These are phyloP conservation scores for Thamnophis sirtalis DNA, from an alignment of 2,113 vertebrate genomes.

Conservation along the genomic window DNA sequence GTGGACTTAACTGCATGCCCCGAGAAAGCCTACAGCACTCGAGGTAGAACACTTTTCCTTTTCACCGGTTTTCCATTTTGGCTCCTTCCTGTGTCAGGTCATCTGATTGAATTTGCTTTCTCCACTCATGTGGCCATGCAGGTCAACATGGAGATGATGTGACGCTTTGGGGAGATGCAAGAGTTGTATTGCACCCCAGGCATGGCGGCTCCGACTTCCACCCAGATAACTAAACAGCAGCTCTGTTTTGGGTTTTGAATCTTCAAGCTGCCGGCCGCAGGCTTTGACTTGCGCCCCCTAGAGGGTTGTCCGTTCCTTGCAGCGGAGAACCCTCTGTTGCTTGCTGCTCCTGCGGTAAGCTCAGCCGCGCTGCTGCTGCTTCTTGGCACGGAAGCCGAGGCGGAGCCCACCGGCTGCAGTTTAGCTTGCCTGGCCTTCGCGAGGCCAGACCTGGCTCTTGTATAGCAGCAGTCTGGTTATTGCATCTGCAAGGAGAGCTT, in stretches of 20 bases:
- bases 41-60: too few species aligned
- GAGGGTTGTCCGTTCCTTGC: background rate
- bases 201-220: background rate
- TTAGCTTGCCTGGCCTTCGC: background rate
- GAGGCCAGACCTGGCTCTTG: background rate
- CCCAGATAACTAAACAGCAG: background rate
- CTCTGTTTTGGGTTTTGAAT: background rate
- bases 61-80: slow-evolving; percentile 5
- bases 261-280: background rate
- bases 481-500: background rate
- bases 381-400: background rate
- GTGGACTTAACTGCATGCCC: too few species aligned
- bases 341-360: background rate
- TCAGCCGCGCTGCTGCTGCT: background rate
- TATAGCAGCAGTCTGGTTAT: background rate
- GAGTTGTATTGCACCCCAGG: background rate
- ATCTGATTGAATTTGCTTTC: slow-evolving; percentile 3
- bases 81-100: background rate
- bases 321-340: background rate
- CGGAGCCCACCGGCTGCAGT: background rate
- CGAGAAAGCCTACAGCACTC: too few species aligned
- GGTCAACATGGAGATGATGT: background rate
- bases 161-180: background rate
- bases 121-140: background rate
- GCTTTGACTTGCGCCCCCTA: background rate